Percentiles rank a stretch among this genome's conserved stretches.
Evolutionary conservation across 2,797 vertebrate species (phyloP).

Genomic region (Enteromius afrohamiltoni): DNA sequence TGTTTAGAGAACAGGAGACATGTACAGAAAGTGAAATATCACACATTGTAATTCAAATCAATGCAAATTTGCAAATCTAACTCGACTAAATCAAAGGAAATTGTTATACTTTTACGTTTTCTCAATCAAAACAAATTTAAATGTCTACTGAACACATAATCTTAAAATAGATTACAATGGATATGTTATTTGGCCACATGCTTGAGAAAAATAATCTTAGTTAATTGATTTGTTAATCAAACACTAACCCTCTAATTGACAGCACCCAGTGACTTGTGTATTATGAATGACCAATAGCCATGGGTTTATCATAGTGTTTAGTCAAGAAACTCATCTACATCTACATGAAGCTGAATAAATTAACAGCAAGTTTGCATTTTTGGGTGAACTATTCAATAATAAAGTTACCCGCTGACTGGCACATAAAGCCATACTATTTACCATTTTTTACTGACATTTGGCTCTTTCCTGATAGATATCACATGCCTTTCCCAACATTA

Average conservation of each 20-base stretch:
- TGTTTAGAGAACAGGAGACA: background rate
- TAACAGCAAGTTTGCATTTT: background rate
- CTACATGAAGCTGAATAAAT: background rate
- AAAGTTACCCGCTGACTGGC: background rate
- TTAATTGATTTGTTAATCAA: background rate
- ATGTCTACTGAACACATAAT: background rate
- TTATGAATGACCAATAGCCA: background rate
- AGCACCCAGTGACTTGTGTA: background rate
- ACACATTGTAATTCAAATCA: background rate
- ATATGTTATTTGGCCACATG: background rate
- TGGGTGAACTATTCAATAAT: background rate
- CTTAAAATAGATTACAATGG: background rate
- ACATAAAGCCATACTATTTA: background rate
- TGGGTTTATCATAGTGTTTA: background rate
- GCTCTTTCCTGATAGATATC: background rate
- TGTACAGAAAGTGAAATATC: background rate
- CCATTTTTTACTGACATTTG: background rate
- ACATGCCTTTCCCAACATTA: slow-evolving; percentile 3
- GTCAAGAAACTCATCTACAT: background rate
- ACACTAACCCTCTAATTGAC: background rate
- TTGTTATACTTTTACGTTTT: background rate
- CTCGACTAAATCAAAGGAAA: background rate
- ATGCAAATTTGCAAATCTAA: background rate
- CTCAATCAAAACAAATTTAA: background rate
- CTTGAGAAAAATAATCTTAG: background rate